Base-by-base conservation (phyloP, 2,113 vertebrate genomes). In the Glaucomys volans region DNA sequence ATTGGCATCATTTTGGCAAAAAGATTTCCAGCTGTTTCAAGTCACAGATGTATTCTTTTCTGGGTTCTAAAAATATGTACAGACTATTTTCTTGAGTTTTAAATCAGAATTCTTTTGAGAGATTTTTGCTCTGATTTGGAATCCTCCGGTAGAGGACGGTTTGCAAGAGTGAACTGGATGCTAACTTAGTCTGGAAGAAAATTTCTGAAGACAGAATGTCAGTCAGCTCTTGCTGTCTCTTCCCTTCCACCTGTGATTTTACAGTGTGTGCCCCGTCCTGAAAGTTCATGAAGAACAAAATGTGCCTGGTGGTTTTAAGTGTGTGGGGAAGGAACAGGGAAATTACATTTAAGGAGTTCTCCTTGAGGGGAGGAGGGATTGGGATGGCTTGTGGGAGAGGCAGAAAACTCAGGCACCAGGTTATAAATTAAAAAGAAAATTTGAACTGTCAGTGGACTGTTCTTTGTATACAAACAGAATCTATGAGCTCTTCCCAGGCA, bases 31-130 rank as follows among this genome's bases (percentile, higher is more conserved):
- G 97, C 82, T 89, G 97, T 95, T 95, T 96, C 79, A n/a, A 75
- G 96, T 96, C 96, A 96, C 35, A 91, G 67, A 95, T 96, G 92
- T 97, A n/a, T 85, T 96, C n/a, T 91, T 97, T 96, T 96, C 94
- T 96, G 76, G 18, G 52, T 90, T 86, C 84, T 94, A 97, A 98
- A 98, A 96, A 84, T 96, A 97, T 0, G 79, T 40, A 17, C 67
- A 90, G 89, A 47, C 42, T 96, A 44, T 11, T 98, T 98, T 95
- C 95, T 95, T 98, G 72, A 84, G 44, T 93, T 95, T 97, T 96
- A 95, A 95, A 88, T 95, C 8, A 74, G 37, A 80, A 85, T 95
- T 93, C 93, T 92, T 87, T 94, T 44, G 95, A 69, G 37, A 79
- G 67, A 86, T 86, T 77, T 50, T 54, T 92, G 74, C 94, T 97